Percentiles rank a stretch among this genome's conserved stretches.
phyloP scores from a whole-genome alignment of 2,113 vertebrate species.

The Nycticorax nycticorax region DNA sequence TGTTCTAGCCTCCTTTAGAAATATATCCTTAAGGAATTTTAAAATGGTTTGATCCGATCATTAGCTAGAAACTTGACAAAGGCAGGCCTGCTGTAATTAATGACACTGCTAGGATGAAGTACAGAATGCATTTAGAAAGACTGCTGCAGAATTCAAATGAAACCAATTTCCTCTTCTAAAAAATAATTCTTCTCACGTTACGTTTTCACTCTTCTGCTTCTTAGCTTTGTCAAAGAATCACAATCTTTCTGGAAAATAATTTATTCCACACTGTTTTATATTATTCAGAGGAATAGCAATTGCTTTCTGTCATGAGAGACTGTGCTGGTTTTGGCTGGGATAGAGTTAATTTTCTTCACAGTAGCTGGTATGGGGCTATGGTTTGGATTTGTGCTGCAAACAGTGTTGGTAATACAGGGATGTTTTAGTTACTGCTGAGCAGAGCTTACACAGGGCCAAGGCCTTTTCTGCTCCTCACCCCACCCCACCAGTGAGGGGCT shows the following conservation, averaged over 20 bases:
- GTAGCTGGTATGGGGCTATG: too few species aligned
- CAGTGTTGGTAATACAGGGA: too few species aligned
- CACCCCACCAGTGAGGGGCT: too few species aligned
- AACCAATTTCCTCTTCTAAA: not conserved
- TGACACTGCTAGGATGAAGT: rapidly evolving
- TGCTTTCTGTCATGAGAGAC: not conserved
- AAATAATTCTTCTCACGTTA: not conserved
- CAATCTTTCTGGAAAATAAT: not conserved
- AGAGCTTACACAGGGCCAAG: too few species aligned
- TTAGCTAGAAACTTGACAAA: not conserved
- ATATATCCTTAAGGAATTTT: not conserved
- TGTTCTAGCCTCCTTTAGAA: not conserved
- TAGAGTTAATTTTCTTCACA: too few species aligned
- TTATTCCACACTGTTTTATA: not conserved
- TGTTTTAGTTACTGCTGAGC: too few species aligned
- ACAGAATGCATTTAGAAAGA: not conserved
- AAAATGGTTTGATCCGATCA: not conserved
- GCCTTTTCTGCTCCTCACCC: too few species aligned
- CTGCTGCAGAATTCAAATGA: not conserved
- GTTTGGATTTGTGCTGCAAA: too few species aligned
- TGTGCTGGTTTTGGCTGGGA: too few species aligned
- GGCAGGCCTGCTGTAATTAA: not conserved
- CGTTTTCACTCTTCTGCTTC: not conserved
- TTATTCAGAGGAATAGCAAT: not conserved
- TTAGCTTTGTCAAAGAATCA: not conserved